Evolutionary conservation across 2,797 vertebrate genomes (phyloP).

Genomic region (Alectoris magna): DNA sequence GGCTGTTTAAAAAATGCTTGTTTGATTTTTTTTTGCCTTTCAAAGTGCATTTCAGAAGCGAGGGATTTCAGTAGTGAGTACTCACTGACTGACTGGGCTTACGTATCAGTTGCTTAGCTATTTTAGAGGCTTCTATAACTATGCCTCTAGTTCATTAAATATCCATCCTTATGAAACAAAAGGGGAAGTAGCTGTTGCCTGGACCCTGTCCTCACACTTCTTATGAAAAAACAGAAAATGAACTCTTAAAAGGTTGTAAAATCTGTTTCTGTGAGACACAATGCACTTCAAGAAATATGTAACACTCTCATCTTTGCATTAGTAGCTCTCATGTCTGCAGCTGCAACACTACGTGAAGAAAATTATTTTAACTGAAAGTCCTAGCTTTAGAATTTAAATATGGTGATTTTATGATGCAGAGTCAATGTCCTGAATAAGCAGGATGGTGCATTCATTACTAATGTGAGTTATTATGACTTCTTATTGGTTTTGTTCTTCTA

Average conservation of each 20-base stretch:
- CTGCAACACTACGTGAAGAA: conserved; percentile 28
- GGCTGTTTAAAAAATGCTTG: conserved; percentile 13
- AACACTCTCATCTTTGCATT: neutral
- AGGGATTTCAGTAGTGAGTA: neutral
- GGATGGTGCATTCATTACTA: neutral
- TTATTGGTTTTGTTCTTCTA: neutral
- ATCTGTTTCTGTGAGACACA: neutral
- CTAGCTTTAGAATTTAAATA: neutral
- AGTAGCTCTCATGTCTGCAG: neutral
- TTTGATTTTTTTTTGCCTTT: conserved; percentile 24
- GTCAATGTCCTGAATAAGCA: conserved; percentile 27
- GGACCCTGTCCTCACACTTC: neutral
- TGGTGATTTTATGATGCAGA: conserved; percentile 19
- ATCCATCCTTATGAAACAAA: neutral
- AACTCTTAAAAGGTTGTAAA: neutral
- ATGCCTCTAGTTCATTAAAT: neutral
- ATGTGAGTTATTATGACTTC: neutral
- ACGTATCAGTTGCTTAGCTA: conserved; percentile 13
- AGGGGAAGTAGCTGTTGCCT: neutral
- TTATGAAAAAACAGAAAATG: neutral
- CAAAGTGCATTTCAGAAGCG: neutral
- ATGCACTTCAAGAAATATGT: neutral
- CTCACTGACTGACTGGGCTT: neutral
- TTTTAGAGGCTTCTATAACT: neutral
- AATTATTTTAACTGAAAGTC: conserved; percentile 14